Percentiles rank a stretch among this genome's conserved stretches.
phyloP scores from a whole-genome alignment of 1,140 invertebrate genomes.

The Drosophila sulfurigaster region DNA sequence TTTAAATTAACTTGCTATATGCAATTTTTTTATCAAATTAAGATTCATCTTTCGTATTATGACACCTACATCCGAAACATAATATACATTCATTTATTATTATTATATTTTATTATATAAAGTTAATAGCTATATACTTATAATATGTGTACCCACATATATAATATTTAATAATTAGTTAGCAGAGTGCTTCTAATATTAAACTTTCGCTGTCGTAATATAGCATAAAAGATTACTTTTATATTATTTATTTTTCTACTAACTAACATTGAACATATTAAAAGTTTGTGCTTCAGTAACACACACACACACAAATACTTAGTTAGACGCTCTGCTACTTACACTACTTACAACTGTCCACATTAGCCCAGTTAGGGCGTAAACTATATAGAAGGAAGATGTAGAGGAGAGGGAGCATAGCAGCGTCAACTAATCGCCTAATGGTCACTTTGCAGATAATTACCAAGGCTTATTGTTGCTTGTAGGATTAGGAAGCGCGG shows the following conservation, averaged over 20 bases:
- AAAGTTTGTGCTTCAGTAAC: slow-evolving; percentile 22
- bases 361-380: slow-evolving; percentile 16
- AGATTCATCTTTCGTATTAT: too few species aligned
- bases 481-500: slow-evolving; percentile 70
- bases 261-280: slow-evolving; percentile 20
- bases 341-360: background rate
- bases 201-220: slow-evolving; percentile 5
- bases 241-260: slow-evolving; percentile 3
- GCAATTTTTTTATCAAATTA: too few species aligned
- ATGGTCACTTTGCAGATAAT: slow-evolving; percentile 84
- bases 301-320: background rate
- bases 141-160: too few species aligned
- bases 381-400: slow-evolving; percentile 8
- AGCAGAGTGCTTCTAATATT: background rate
- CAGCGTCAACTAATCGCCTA: slow-evolving; percentile 79
- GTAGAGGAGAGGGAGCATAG: slow-evolving; percentile 30
- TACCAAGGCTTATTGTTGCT: slow-evolving; percentile 81
- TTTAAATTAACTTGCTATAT: too few species aligned
- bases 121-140: too few species aligned
- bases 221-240: slow-evolving; percentile 13
- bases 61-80: too few species aligned
- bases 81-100: too few species aligned
- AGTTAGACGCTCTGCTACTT: background rate
- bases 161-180: background rate
- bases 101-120: too few species aligned